phyloP scores from a whole-genome alignment of 2,888 invertebrate genomes.

The Pachydiplax longipennis region DNA sequence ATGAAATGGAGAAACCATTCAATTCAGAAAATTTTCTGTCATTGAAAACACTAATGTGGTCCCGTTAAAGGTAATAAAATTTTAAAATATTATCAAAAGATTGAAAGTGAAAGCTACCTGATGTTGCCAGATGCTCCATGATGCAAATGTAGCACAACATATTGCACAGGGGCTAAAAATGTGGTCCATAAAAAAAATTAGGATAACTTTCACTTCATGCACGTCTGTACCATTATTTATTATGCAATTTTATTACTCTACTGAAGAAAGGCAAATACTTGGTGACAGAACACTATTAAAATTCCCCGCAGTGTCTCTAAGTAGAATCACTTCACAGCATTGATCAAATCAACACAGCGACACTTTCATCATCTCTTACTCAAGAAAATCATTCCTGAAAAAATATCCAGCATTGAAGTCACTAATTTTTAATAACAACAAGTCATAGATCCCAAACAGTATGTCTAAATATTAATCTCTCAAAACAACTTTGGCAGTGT shows the following conservation, averaged over 20 bases:
- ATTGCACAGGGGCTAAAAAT: neutral
- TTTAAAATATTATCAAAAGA: conserved; percentile 15
- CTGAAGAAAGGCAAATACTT: neutral
- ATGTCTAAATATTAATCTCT: neutral
- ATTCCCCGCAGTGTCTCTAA: neutral
- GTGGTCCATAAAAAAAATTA: neutral
- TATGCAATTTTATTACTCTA: neutral
- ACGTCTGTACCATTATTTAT: neutral
- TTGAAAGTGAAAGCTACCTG: neutral
- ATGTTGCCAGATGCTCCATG: neutral
- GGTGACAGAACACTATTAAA: neutral
- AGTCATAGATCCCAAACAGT: neutral
- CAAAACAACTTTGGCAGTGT: neutral
- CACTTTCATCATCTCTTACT: neutral
- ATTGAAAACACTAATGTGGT: neutral
- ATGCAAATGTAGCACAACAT: neutral
- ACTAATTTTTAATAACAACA: neutral
- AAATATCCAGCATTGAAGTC: neutral
- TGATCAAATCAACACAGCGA: neutral
- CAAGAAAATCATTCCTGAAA: neutral
- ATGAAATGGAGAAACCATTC: neutral
- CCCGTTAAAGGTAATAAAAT: neutral
- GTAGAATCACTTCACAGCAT: neutral
- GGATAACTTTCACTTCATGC: neutral
- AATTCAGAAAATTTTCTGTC: neutral